Evolutionary conservation across 2,113 vertebrate genomes (phyloP), one percentile per base, ranked within the genome.

Genomic region (Sceloporus tristichus): DNA sequence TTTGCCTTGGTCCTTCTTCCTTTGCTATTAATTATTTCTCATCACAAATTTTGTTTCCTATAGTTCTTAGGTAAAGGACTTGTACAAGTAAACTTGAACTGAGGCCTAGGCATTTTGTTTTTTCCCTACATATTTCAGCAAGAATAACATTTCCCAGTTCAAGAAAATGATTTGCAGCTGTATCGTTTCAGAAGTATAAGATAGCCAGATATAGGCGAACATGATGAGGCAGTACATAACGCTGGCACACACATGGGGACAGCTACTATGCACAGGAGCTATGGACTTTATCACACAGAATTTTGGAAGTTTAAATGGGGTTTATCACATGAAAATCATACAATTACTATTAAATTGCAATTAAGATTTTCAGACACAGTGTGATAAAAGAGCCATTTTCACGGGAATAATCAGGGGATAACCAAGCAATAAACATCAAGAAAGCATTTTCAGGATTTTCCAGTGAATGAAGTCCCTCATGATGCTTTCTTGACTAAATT

Each of bases 1-100:
- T 90, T 16, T 59, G 80, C 59, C 70, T 82, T 19, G 16, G 62
- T 87, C 76, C n/a, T 87, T 91, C 90, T 82, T 76, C 40, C 88
- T 90, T 9, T 29, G 1, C 65, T 84, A 78, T 80, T 68, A 9
- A 65, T 70, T 75, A 29, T 86, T 83, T 73, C 89, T 70, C 86
- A 78, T 90, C 92, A 81, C 4, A 42, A 34, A 78, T 16, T 91
- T 82, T 94, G 54, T 59, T n/a, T 14, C 0, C 71, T 79, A 38
- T 25, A 76, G 78, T 87, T 34, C 7, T 48, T 76, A 25, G 1
- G 53, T 65, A 9, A 79, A 92, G 92, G 42, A 73, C 34, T 9
- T 0, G 14, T n/a, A 79, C 14, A 56, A 74, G 3, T 53, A 77
- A 79, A 29, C 70, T 85, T 3, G 25, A 70, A 8, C 42, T 88